Evolutionary conservation across 2,888 invertebrate species (phyloP).

Genomic region (Pardosa pseudoannulata): DNA sequence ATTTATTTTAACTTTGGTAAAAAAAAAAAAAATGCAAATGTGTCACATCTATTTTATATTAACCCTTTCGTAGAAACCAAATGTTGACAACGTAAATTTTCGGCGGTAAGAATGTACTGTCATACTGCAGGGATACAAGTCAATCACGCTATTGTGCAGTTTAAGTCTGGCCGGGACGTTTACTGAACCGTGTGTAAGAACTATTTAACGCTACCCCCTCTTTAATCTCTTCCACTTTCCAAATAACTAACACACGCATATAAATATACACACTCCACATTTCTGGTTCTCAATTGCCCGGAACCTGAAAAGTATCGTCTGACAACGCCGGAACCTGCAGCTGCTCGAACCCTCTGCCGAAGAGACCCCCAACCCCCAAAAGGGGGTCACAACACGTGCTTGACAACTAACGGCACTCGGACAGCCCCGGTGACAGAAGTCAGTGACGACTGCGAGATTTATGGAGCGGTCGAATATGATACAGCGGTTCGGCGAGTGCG

Average conservation of each 20-base stretch:
- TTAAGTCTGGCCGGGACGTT: no score
- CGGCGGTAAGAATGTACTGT: no score
- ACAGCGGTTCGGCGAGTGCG: constrained; percentile 3
- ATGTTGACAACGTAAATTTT: no score
- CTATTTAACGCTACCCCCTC: no score
- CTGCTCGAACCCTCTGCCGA: constrained; percentile 13
- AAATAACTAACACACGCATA: not conserved
- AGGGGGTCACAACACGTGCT: constrained; percentile 43
- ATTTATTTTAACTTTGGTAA: no score
- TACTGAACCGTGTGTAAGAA: no score
- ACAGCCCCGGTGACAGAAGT: not conserved
- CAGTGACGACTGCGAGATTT: not conserved
- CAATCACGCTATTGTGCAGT: no score
- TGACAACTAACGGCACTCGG: not conserved
- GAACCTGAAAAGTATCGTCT: constrained; percentile 37
- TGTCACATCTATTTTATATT: no score
- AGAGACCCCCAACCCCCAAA: not conserved
- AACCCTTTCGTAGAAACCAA: no score
- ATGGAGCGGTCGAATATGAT: constrained; percentile 4
- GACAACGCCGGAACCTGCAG: constrained; percentile 55
- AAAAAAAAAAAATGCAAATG: no score
- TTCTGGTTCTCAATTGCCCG: constrained; percentile 11
- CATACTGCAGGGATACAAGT: no score
- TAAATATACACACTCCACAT: not conserved
- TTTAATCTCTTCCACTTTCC: no score